Evolutionary conservation across 1,140 invertebrate genomes (phyloP).

Genomic region (Aphaenogaster floridana): DNA sequence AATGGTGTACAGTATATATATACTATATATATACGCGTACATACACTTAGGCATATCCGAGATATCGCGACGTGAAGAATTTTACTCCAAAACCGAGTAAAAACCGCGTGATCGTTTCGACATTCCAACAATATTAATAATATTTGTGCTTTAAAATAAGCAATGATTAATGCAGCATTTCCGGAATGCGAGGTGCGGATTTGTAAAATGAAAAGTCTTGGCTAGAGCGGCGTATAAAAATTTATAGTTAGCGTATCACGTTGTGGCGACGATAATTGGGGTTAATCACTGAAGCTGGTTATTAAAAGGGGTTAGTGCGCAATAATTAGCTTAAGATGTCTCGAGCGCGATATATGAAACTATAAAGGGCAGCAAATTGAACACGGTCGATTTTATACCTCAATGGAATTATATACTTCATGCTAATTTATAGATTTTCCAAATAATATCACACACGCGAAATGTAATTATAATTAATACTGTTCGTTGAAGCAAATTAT

Average conservation of each 20-base stretch:
- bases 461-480: not conserved
- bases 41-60: not conserved
- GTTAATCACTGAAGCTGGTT: not conserved
- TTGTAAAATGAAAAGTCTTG: not conserved
- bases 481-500: not conserved
- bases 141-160: not conserved
- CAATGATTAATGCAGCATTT: not conserved
- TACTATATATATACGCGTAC: not conserved
- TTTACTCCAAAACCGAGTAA: not conserved
- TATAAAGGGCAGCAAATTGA: conserved; percentile 12
- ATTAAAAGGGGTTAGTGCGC: conserved; percentile 46
- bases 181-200: not conserved
- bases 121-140: not conserved
- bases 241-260: not conserved
- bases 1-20: not conserved
- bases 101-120: not conserved
- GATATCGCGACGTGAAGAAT: conserved; percentile 3
- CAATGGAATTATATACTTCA: not conserved
- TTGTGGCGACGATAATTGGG: conserved; percentile 4
- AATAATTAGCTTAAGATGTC: conserved; percentile 33
- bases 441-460: not conserved
- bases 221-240: not conserved
- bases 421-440: not conserved
- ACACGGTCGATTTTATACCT: not conserved
- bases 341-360: not conserved